Evolutionary conservation across 92 coral and sea anemone genomes (phyloP).

Genomic region (Isaurus tuberculatus): DNA sequence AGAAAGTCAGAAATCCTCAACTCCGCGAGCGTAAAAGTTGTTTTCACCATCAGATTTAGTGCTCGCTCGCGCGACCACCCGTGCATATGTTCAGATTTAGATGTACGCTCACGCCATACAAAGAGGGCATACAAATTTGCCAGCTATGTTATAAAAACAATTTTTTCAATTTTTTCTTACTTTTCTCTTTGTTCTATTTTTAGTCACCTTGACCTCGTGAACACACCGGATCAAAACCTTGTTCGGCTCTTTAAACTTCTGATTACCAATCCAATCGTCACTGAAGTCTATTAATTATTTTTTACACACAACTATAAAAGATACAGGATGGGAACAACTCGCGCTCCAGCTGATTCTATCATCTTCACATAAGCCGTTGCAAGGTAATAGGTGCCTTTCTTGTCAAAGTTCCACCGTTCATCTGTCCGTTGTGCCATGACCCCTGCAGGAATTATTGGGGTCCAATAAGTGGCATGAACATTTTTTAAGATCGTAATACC

Average conservation of each 20-base stretch:
- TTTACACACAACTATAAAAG: constrained; percentile 37
- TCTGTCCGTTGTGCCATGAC: constrained; percentile 36
- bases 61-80: too few species aligned
- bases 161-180: too few species aligned
- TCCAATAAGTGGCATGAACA: not conserved
- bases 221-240: not conserved
- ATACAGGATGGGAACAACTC: constrained; percentile 84
- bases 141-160: too few species aligned
- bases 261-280: not conserved
- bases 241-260: not conserved
- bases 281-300: not conserved
- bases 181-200: too few species aligned
- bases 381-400: constrained; percentile 60
- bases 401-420: constrained; percentile 25
- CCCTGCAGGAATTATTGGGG: not conserved
- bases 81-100: too few species aligned
- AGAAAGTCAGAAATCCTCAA: too few species aligned
- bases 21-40: too few species aligned
- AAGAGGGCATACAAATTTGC: too few species aligned
- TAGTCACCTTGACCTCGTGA: too few species aligned
- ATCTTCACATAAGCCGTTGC: constrained; percentile 77
- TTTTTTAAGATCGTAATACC: too few species aligned
- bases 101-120: too few species aligned
- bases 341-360: constrained; percentile 82
- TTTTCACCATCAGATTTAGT: too few species aligned